Evolutionary conservation across 2,888 invertebrate genomes (phyloP), one percentile per base, ranked within the genome.

Genomic region (Cantharis nigra): DNA sequence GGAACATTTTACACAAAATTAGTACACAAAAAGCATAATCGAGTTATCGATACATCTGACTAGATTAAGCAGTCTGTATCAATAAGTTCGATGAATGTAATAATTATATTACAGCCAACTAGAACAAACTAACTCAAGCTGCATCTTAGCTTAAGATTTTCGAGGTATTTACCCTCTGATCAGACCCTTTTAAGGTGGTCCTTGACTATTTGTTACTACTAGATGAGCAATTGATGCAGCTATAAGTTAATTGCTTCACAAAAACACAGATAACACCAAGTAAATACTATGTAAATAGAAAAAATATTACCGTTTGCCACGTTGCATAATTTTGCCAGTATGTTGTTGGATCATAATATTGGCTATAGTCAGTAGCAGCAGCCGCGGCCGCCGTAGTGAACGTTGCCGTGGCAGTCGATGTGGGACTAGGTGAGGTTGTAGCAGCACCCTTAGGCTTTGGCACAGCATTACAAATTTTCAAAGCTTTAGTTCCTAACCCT

Each of bases 401-500:
- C 28, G 88, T 82, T 10, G 86, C 81, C 3, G 85, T 82, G 0
- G 88, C 84, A 14, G 89, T 83, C 64, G 89, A 89, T 3, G 89
- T 86, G 0, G 89, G 86, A 63, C 86, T 83, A 14, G 88, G 84
- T 18, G 88, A 86, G 26, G 87, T 84, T 14, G 86, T 85, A 1
- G 89, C 83, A 49, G 90, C 89, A 5, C 92, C 90, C 86, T 94
- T 94, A 0, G 95, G 95, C 85, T 96, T 95, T 1, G 97, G 97
- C 3, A 97, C 96, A 3, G 98, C 98, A 81, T 96, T 95, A 85
- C 97, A 97, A 81, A 98, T 97, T 89, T 97, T 96, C 67, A 98
- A 90, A 0, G 97, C 94, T 86, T 96, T 97, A 0, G 93, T 92
- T 0, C 98, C 98, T 0, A 98, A 91, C 0, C 97, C 97, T 74